phyloP scores from a whole-genome alignment of 2,797 vertebrate genomes.

The Oreochromis grahami region DNA sequence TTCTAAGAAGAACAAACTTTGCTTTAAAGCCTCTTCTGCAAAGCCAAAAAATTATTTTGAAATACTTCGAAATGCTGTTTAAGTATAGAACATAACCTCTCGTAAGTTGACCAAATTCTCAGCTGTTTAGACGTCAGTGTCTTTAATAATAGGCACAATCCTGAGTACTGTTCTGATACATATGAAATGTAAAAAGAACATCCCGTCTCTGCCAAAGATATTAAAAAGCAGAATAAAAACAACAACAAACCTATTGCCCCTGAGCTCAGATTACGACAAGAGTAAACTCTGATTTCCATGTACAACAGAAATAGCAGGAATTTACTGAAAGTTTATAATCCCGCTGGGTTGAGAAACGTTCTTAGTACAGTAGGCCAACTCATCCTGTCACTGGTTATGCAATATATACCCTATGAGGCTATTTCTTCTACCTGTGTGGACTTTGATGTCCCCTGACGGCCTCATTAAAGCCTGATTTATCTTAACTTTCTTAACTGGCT shows the following conservation, averaged over 20 bases:
- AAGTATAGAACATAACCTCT: neutral
- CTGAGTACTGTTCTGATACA: neutral
- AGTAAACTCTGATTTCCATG: neutral
- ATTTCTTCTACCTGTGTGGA: neutral
- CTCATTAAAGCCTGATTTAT: neutral
- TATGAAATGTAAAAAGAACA: neutral
- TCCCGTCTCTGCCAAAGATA: neutral
- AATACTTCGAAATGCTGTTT: neutral
- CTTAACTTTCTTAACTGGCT: neutral
- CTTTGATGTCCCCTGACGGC: neutral
- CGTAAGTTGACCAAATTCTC: neutral
- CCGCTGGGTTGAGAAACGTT: neutral
- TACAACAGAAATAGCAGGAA: constrained; percentile 1
- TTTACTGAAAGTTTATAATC: constrained; percentile 21
- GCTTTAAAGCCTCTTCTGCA: neutral
- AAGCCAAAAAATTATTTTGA: neutral
- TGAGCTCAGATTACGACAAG: neutral
- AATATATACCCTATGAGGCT: constrained; percentile 3
- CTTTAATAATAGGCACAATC: neutral
- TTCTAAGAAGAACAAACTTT: neutral
- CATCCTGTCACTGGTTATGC: constrained; percentile 20
- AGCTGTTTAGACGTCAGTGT: neutral
- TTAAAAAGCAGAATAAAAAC: neutral
- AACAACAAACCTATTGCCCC: neutral
- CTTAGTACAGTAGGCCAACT: constrained; percentile 12